phyloP scores from a whole-genome alignment of 2,888 invertebrate species.

The Saturnia japonica region DNA sequence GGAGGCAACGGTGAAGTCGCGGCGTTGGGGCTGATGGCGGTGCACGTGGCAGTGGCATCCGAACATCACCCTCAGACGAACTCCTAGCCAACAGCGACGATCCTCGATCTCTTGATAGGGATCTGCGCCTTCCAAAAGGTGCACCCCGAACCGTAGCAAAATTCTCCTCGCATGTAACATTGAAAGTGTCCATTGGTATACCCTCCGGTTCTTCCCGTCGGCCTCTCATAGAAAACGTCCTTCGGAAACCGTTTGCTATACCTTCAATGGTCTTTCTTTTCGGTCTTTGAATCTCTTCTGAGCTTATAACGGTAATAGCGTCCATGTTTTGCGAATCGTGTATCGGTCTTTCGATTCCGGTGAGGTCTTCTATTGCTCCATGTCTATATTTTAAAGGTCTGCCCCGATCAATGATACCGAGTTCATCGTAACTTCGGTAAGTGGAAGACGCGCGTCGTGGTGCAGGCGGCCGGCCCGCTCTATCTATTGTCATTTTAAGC shows the following conservation, averaged over 20 bases:
- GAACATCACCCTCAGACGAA: conserved; percentile 87
- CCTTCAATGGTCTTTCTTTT: conserved; percentile 72
- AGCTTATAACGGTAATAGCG: conserved; percentile 74
- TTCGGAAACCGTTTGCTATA: conserved; percentile 68
- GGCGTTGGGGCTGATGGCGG: conserved; percentile 70
- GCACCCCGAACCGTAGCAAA: conserved; percentile 74
- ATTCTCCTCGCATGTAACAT: conserved; percentile 59
- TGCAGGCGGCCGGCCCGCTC: conserved; percentile 70
- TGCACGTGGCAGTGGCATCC: conserved; percentile 62
- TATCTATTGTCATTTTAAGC: conserved; percentile 72
- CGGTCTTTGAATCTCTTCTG: conserved; percentile 70
- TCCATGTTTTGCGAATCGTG: conserved; percentile 65
- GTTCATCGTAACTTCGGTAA: conserved; percentile 76
- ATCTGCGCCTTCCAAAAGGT: conserved; percentile 73
- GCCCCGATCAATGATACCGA: conserved; percentile 65
- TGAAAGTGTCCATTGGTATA: conserved; percentile 72
- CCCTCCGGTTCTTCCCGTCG: conserved; percentile 64
- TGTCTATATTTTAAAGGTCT: conserved; percentile 68
- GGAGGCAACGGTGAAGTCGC: conserved; percentile 86
- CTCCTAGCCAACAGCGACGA: conserved; percentile 83
- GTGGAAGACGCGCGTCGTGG: conserved; percentile 71
- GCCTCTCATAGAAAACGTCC: conserved; percentile 72
- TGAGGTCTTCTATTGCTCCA: conserved; percentile 70
- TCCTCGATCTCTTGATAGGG: conserved; percentile 76
- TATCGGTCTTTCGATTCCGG: conserved; percentile 60